Evolutionary conservation across 2,113 vertebrate genomes (phyloP).

Genomic region (Aptenodytes patagonicus): DNA sequence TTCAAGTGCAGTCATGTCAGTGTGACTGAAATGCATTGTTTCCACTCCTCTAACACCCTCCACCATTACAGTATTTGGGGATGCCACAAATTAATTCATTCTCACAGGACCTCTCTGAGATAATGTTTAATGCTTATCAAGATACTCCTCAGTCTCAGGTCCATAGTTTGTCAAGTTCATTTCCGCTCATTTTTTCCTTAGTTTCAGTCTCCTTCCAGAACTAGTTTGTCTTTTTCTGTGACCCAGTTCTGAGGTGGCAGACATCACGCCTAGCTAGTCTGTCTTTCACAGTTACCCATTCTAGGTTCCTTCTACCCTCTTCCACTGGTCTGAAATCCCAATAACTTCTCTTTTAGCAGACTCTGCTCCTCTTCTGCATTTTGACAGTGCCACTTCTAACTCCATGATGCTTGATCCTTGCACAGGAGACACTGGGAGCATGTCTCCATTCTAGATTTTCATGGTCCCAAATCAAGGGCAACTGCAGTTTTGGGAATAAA

Average conservation of each 20-base stretch:
- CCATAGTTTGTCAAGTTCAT: background rate
- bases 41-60: background rate
- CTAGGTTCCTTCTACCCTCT: background rate
- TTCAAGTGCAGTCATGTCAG: background rate
- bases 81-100: background rate
- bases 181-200: background rate
- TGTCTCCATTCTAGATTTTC: background rate
- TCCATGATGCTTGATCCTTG: background rate
- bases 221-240: background rate
- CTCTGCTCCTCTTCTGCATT: background rate
- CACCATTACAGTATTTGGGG: background rate
- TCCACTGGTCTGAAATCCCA: background rate
- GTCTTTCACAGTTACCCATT: background rate
- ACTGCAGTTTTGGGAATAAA: background rate
- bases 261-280: fast-evolving
- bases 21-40: background rate
- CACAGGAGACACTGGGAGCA: background rate
- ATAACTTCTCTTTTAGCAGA: background rate
- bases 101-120: background rate
- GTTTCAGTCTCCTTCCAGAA: background rate
- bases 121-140: background rate
- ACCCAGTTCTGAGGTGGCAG: background rate
- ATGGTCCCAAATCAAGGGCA: background rate
- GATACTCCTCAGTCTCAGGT: background rate
- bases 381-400: background rate